Base-by-base conservation (phyloP, 2,888 invertebrate species). In the Brenthis hecate region DNA sequence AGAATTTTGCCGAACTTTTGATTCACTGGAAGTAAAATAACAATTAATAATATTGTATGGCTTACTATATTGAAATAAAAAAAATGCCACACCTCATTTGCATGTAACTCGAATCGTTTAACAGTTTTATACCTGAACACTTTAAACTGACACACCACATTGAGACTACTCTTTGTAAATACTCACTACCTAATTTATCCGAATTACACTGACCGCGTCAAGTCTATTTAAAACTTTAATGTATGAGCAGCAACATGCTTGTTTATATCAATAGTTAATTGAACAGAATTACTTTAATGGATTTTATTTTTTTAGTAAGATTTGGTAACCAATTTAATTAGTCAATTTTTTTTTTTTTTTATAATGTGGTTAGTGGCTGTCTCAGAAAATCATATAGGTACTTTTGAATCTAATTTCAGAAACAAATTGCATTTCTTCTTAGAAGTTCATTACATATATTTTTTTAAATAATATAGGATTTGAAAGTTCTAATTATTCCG, bases 211-310 rank as follows among this genome's bases (percentile, higher is more conserved):
- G 69, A 71, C 73, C 80, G 77, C 80, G 80, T 83, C 83, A 83
- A 81, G 75, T 86, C 86, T 88, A 88, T 87, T 86, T 85, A 82
- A 78, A 84, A 81, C 75, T 72, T 72, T 63, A 36, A 63, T 56
- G 36, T 62, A 55, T 47, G 14, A 72, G 53, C 54, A 69, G 48
- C 61, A 19, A 63, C 19, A 16, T 53, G 0, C 36, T 62, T 53
- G 16, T 50, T 28, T 13, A 50, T 48, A 28, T 50, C 16, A 28
- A 51, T 8, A 51, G 16, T 14, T 5, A 51, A 51, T 51, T 51
- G 51, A 51, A n/a, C 50, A 62, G n/a, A 19, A 62, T 13, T 56
- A 51, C 51, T n/a, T 51, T n/a, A 6, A 16, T 14, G 43, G 11
- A 43, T 43, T 8, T 43, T 3, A 43, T 11, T 43, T 43, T 19